Conservation (phyloP, 2,113 vertebrate species). For the Peromyscus maniculatus region DNA sequence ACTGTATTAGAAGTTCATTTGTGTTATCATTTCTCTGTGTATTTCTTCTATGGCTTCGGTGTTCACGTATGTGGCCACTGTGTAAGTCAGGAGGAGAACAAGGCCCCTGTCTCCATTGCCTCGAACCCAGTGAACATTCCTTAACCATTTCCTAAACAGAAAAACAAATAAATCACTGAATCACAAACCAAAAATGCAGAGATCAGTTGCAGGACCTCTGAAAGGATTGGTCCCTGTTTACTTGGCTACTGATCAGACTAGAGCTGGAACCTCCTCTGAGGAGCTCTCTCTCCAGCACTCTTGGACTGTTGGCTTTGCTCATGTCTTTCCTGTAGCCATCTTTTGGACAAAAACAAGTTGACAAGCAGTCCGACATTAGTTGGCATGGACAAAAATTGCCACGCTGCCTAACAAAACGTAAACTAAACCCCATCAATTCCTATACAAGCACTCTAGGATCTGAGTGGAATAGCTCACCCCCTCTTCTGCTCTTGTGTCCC, state of each 20-base stretch:
- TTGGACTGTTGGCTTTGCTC: neutral
- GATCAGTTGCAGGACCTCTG: neutral
- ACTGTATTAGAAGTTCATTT: neutral
- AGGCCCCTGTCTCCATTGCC: too few relatives aligned
- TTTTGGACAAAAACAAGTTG: neutral
- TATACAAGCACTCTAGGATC: neutral
- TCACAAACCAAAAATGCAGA: neutral
- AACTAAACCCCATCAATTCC: neutral
- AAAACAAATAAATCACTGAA: neutral
- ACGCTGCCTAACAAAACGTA: neutral
- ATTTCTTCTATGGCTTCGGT: neutral
- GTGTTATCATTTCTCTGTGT: neutral
- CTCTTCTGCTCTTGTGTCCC: neutral
- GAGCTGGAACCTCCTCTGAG: neutral
- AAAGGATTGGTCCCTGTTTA: neutral
- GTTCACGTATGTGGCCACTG: too few relatives aligned
- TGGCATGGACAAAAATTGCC: slow-evolving; percentile 4
- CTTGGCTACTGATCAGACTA: neutral
- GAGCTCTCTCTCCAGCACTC: neutral
- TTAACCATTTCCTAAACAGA: neutral
- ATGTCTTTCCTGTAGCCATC: neutral
- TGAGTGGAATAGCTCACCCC: neutral
- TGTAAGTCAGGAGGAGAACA: neutral
- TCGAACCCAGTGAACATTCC: neutral
- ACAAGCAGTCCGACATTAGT: neutral